Base-by-base conservation (phyloP, 2,888 invertebrate genomes). In the Thecocarcelia acutangulata region DNA sequence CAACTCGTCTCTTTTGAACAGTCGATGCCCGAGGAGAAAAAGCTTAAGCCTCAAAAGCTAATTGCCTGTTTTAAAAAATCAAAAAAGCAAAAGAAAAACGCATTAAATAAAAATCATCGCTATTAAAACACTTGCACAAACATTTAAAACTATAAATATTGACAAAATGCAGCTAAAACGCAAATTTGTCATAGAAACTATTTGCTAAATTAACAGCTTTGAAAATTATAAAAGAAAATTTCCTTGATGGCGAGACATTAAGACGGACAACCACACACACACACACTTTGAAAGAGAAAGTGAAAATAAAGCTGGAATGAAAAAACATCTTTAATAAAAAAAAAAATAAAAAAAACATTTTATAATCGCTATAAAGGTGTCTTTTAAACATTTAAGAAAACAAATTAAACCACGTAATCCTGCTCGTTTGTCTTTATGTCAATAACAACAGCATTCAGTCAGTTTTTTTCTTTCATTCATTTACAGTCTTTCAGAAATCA, bases 211-310 rank as follows among this genome's bases (percentile, higher is more conserved):
- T 69, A 61, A 50, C 58, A 52, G 59, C 59, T 46, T 68, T 59
- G 13, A 46, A 69, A 17, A 46, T 52, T 33, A 15, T 40, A 15
- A 76, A 76, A 68, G 52, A 78, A 78, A 33, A 79, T 72, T 79
- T 72, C 37, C 72, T 59, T 37, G 37, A 61, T 19, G 33, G 48
- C 33, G 11, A 58, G 44, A 44, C 15, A 73, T 64, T 66, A 59
- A 64, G 69, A 58, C 66, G 42, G 24, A 50, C 64, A 13, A 54
- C 59, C 40, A n/a, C n/a, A n/a, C n/a, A n/a, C n/a, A n/a, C n/a
- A n/a, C n/a, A n/a, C n/a, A n/a, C n/a, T n/a, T n/a, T 17, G 58
- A 66, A 70, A 77, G 78, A 59, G 72, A 79, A 79, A 79, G 72
- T 73, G 24, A 73, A 66, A 73, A 59, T 54, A 66, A 72, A 64